Percentiles rank a stretch among this genome's conserved stretches.
These are phyloP conservation scores for Phalanger gymnotis DNA, from an alignment of 2,797 vertebrate genomes.

Conservation along the genomic window DNA sequence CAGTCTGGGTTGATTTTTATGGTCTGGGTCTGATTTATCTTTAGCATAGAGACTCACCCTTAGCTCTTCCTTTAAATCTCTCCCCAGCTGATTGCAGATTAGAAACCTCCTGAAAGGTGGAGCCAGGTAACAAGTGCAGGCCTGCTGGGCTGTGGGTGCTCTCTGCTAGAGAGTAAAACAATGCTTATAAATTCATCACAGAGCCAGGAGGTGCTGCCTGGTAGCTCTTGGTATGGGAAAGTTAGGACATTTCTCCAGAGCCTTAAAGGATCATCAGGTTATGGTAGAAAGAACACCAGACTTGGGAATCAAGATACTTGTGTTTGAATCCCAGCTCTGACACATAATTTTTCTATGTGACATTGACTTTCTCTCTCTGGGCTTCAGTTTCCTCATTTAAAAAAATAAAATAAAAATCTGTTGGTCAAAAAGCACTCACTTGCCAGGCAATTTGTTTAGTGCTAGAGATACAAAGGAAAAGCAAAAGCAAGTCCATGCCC, in stretches of 20 bases:
- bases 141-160: not conserved
- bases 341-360: not conserved
- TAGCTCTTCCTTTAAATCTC: not conserved
- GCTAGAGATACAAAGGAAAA: not conserved
- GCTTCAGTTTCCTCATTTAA: not conserved
- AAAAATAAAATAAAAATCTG: not conserved
- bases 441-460: not conserved
- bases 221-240: not conserved
- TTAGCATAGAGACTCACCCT: not conserved
- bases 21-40: not conserved
- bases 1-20: not conserved
- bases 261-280: not conserved
- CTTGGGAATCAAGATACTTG: not conserved
- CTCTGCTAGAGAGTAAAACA: not conserved
- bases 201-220: not conserved
- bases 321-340: not conserved
- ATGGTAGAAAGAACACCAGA: not conserved
- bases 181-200: not conserved
- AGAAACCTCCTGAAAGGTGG: slow-evolving; percentile 35
- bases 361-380: not conserved
- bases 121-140: not conserved
- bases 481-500: not conserved
- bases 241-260: not conserved
- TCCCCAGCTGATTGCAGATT: not conserved
- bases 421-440: not conserved